These are phyloP conservation scores for Sminthurinus signatus DNA, from an alignment of 1,140 invertebrate genomes.

Conservation along the genomic window DNA sequence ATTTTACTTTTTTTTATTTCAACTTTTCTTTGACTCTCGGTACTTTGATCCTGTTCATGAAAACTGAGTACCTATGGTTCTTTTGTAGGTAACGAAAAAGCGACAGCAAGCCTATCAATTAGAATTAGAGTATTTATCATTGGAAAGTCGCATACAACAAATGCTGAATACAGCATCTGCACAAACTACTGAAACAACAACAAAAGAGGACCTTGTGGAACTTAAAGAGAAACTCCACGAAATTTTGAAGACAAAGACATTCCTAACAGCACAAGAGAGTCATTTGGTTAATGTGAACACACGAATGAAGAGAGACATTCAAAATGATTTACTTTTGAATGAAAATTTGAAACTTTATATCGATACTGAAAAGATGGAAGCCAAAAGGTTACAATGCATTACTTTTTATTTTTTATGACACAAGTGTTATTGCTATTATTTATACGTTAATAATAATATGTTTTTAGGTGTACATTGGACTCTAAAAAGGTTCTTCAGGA, in stretches of 20 bases:
- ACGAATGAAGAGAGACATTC: background rate
- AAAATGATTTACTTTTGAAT: background rate
- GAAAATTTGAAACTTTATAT: background rate
- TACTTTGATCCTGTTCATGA: too few species aligned
- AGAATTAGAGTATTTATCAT: conserved; percentile 1
- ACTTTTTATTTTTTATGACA: too few species aligned
- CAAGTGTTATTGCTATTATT: background rate
- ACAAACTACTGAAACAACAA: background rate
- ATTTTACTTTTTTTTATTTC: too few species aligned
- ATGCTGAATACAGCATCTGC: background rate
- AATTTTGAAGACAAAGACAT: background rate
- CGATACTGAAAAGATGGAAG: conserved; percentile 10
- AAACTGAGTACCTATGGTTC: background rate
- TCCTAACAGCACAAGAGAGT: conserved; percentile 1
- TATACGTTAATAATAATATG: too few species aligned
- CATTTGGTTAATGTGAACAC: background rate
- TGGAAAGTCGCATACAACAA: conserved; percentile 11
- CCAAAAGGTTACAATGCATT: background rate
- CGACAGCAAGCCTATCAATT: conserved; percentile 9
- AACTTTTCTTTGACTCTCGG: too few species aligned
- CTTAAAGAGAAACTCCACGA: conserved; percentile 3
- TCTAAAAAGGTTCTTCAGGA: background rate
- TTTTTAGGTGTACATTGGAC: conserved; percentile 6
- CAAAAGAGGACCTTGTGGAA: background rate
- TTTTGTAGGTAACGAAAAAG: conserved; percentile 5